Evolutionary conservation across 1,140 invertebrate species (phyloP).

Genomic region (Pseudachorutes palmiensis): DNA sequence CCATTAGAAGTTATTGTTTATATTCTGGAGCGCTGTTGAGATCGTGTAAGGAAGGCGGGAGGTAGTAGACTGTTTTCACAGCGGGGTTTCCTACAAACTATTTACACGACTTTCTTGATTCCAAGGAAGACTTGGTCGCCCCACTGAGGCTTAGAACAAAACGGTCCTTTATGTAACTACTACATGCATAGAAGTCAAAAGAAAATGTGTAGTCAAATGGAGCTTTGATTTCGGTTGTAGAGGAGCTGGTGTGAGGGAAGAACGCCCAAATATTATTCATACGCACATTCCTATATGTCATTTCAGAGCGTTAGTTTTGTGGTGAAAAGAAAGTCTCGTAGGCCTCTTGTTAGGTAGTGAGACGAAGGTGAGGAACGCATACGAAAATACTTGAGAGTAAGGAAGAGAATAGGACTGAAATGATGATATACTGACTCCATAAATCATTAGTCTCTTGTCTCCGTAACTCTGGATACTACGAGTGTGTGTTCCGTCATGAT

Average conservation of each 20-base stretch:
- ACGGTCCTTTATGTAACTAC: background rate
- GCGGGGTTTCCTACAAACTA: constrained; percentile 3
- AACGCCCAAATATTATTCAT: background rate
- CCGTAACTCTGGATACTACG: background rate
- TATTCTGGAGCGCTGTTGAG: too few relatives aligned
- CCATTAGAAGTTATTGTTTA: too few relatives aligned
- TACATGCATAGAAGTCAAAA: too few relatives aligned
- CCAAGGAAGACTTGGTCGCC: background rate
- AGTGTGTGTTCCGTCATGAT: too few relatives aligned
- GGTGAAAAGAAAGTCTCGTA: background rate
- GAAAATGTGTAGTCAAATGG: too few relatives aligned
- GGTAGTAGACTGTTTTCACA: constrained; percentile 10
- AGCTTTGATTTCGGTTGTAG: too few relatives aligned
- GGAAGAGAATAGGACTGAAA: background rate
- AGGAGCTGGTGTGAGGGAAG: too few relatives aligned
- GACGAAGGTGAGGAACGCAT: background rate
- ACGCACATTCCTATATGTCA: background rate
- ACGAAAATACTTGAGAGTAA: background rate
- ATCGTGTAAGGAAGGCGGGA: too few relatives aligned
- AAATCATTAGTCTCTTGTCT: constrained; percentile 29
- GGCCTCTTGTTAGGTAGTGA: too few relatives aligned
- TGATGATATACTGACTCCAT: constrained; percentile 18
- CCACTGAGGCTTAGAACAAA: background rate
- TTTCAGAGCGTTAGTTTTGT: too few relatives aligned
- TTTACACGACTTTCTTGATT: background rate